A percentile compares a stretch with the other conserved stretches of the same genome.
Conservation (phyloP, 2,797 vertebrate species). For the Rhinichthys osculus region DNA sequence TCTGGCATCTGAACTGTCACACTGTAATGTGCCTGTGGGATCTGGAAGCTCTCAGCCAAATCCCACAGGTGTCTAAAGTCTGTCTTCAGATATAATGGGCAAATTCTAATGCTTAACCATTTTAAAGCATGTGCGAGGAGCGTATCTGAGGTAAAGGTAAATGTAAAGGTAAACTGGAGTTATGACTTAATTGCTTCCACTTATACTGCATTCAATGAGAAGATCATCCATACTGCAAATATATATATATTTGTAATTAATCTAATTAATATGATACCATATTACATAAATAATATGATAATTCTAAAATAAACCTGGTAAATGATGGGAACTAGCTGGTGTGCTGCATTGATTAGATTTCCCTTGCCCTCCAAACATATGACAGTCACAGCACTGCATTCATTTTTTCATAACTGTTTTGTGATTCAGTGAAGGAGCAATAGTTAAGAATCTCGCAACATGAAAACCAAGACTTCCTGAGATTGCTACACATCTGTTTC, state of each 20-base stretch:
- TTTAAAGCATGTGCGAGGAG: not conserved
- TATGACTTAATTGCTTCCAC: not conserved
- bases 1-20: constrained; percentile 38
- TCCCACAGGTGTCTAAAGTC: constrained; percentile 28
- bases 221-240: not conserved
- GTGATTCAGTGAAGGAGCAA: not conserved
- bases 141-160: not conserved
- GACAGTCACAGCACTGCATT: not conserved
- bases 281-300: not conserved
- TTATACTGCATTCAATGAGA: not conserved
- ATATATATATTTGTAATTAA: not conserved
- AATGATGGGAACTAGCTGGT: not conserved
- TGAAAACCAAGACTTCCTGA: not conserved
- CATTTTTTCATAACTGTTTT: not conserved
- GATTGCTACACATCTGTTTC: not conserved
- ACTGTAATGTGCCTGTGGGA: constrained; percentile 25
- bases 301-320: not conserved
- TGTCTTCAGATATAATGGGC: constrained; percentile 10
- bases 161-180: not conserved
- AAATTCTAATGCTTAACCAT: not conserved
- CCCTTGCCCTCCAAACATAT: not conserved
- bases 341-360: not conserved
- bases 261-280: not conserved
- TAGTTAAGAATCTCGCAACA: not conserved
- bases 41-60: constrained; percentile 3